These are phyloP conservation scores for Andrena hattorfiana DNA, from an alignment of 2,888 invertebrate genomes.

Conservation along the genomic window DNA sequence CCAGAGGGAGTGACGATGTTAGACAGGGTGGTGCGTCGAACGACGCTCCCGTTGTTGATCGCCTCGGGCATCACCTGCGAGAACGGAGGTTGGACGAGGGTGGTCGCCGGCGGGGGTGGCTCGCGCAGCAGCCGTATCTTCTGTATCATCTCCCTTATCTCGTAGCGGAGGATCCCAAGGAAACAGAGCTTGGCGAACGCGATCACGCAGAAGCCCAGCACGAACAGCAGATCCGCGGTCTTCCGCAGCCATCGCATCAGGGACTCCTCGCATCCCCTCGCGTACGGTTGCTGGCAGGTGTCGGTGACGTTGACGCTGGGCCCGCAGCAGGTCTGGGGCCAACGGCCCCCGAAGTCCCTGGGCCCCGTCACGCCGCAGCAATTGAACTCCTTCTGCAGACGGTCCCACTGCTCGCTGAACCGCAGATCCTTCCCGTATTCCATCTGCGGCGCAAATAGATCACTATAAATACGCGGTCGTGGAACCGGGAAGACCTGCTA, in stretches of 20 bases:
- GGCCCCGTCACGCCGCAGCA: conserved; percentile 93
- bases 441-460: conserved; percentile 82
- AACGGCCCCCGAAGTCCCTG: conserved; percentile 79
- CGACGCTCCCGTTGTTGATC: conserved; percentile 77
- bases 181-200: conserved; percentile 96
- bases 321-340: conserved; percentile 82
- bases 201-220: conserved; percentile 94
- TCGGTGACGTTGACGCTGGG: conserved; percentile 72
- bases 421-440: conserved; percentile 91
- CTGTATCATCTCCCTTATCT: conserved; percentile 96
- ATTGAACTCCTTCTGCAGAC: conserved; percentile 90
- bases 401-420: conserved; percentile 92
- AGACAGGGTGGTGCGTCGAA: conserved; percentile 76
- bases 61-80: conserved; percentile 77
- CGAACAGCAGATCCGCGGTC: conserved; percentile 93
- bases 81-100: conserved; percentile 79
- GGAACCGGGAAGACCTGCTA: conserved; percentile 29
- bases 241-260: conserved; percentile 91
- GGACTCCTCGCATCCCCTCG: conserved; percentile 90
- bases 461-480: conserved; percentile 26
- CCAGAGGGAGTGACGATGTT: conserved; percentile 74
- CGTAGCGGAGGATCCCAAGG: conserved; percentile 93
- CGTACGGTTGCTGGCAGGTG: conserved; percentile 78
- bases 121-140: conserved; percentile 92
- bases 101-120: conserved; percentile 78